Base-by-base conservation (phyloP, 2,888 invertebrate genomes). In the Drosophila parthenogenetica region DNA sequence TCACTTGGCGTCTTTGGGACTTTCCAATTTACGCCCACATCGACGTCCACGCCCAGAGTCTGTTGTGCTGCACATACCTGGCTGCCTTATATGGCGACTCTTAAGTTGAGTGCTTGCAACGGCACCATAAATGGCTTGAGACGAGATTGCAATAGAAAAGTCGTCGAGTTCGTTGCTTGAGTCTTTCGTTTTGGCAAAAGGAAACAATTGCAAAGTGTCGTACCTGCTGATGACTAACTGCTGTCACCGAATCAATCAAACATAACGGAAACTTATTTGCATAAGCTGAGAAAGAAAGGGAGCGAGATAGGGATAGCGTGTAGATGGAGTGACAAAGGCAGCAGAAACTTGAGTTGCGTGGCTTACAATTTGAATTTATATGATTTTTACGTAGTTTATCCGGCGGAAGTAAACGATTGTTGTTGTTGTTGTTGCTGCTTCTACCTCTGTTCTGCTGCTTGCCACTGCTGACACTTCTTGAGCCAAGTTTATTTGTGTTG, bases 321-420 rank as follows among this genome's bases (percentile, higher is more conserved):
- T 19, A 19, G 19, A 2, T 19, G 11, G n/a, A 14, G 16, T 22
- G 10, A 13, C 17, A 37, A 7, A 29, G 22, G 22, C 35, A 35
- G 32, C 19, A 29, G 35, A 25, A 43, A 65, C 37, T 53, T 35
- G 43, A 37, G 32, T 29, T 43, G 50, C 32, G n/a, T 45, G 50
- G 73, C 73, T 50, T 65, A 64, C 65, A 63, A 72, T 53, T 78
- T 63, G 60, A 80, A 82, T 85, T 81, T 80, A 75, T 85, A 87
- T 85, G 86, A 87, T 37, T 85, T 89, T 74, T 67, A 73, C 87
- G 70, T 85, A 79, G 45, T 72, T 82, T 90, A 90, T 89, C 89
- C 89, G 90, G 82, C 89, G 89, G 90, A 89, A 89, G 87, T 90
- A 81, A 86, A 71, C 77, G 77, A 79, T 79, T 73, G 81, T 70